phyloP scores from a whole-genome alignment of 2,888 invertebrate species.

The Tricholauxania praeusta region DNA sequence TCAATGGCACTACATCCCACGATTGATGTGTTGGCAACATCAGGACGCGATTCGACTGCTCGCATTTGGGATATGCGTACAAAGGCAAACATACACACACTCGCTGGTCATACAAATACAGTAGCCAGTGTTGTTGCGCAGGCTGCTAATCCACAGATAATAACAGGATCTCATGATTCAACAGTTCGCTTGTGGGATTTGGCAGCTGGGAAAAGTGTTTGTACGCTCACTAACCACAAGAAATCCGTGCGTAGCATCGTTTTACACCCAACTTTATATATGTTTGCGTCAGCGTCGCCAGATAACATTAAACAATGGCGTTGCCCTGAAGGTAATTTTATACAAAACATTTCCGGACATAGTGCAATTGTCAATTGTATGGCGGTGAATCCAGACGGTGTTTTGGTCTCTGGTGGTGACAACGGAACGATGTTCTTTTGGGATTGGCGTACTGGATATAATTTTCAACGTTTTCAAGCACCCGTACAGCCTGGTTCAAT shows the following conservation, averaged over 20 bases:
- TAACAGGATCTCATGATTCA: slow-evolving; percentile 95
- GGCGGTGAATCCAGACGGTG: slow-evolving; percentile 94
- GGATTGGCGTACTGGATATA: slow-evolving; percentile 99
- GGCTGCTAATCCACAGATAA: slow-evolving; percentile 92
- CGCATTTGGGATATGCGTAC: slow-evolving; percentile 99
- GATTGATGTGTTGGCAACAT: slow-evolving; percentile 93
- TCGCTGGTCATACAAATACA: slow-evolving; percentile 96
- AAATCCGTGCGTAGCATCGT: slow-evolving; percentile 89
- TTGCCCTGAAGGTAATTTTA: slow-evolving; percentile 96
- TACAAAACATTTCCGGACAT: slow-evolving; percentile 96
- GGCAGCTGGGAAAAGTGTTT: slow-evolving; percentile 93
- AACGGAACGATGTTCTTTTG: slow-evolving; percentile 97
- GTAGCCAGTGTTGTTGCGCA: slow-evolving; percentile 95
- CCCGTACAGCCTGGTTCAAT: slow-evolving; percentile 99
- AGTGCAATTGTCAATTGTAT: slow-evolving; percentile 98
- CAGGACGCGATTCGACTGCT: slow-evolving; percentile 95
- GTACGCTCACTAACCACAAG: slow-evolving; percentile 98
- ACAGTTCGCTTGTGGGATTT: slow-evolving; percentile 98
- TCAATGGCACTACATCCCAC: slow-evolving; percentile 88
- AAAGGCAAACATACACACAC: slow-evolving; percentile 97
- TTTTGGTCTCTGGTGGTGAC: slow-evolving; percentile 97
- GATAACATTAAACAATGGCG: slow-evolving; percentile 99
- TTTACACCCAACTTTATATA: slow-evolving; percentile 83
- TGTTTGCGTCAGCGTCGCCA: slow-evolving; percentile 98
- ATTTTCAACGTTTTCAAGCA: slow-evolving; percentile 93